Conservation (phyloP, 2,888 invertebrate species). For the Coleophora deauratella region DNA sequence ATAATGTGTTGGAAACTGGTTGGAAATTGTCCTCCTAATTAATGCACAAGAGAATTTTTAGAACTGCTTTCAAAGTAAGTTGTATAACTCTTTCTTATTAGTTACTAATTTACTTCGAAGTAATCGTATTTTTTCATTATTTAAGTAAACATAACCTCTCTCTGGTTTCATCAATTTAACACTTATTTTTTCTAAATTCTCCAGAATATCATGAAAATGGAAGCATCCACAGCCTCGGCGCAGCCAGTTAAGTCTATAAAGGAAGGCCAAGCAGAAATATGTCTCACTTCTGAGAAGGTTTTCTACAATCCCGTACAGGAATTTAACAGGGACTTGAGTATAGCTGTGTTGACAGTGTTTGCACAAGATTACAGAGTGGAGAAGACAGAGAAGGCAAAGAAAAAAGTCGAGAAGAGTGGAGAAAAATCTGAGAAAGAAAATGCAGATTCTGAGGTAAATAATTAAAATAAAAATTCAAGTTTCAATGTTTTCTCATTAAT, state of each 20-base stretch:
- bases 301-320: conserved; percentile 99
- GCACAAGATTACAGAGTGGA: conserved; percentile 62
- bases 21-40: no score
- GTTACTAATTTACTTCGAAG: no score
- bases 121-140: no score
- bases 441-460: not conserved
- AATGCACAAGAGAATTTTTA: no score
- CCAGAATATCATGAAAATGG: conserved; percentile 42
- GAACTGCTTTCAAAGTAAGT: no score
- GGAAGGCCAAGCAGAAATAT: conserved; percentile 88
- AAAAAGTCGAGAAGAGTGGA: conserved; percentile 26
- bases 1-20: no score
- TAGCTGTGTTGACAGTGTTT: conserved; percentile 82
- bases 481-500: no score
- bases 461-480: not conserved
- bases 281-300: conserved; percentile 81
- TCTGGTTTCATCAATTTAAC: no score
- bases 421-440: conserved; percentile 11
- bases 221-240: conserved; percentile 19
- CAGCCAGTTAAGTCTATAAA: conserved; percentile 52
- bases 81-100: no score
- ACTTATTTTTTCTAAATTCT: conserved; percentile 3
- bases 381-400: conserved; percentile 27
- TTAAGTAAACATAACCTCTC: no score
- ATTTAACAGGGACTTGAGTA: conserved; percentile 96